phyloP scores from a whole-genome alignment of 2,888 invertebrate genomes.

The Lottia scabra region DNA sequence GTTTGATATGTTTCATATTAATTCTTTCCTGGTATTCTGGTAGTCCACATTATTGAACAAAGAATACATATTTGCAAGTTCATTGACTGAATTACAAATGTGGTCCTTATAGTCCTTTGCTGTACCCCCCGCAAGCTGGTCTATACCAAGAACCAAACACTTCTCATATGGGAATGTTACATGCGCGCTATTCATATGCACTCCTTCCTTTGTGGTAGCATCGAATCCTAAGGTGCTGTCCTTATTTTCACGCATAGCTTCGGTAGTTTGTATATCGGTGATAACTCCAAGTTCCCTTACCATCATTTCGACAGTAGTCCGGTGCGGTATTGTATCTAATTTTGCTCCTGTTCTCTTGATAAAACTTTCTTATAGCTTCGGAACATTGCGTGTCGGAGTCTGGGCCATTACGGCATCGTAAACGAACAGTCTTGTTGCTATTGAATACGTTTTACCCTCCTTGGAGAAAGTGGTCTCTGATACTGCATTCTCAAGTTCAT shows the following conservation, averaged over 20 bases:
- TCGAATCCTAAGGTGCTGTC: constrained; percentile 31
- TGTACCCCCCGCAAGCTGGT: constrained; percentile 33
- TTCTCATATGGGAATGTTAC: constrained; percentile 16
- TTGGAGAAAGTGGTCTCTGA: background rate
- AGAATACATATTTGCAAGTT: constrained; percentile 18
- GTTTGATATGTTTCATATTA: no score
- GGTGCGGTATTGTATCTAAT: no score
- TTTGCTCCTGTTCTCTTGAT: no score
- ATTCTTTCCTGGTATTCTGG: background rate
- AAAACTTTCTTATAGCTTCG: background rate
- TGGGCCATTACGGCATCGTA: background rate
- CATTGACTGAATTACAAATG: no score
- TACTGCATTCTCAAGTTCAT: background rate
- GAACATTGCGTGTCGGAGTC: background rate
- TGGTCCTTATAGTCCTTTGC: constrained; percentile 36
- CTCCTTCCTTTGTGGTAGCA: no score
- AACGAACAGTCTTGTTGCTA: constrained; percentile 12
- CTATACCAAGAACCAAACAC: constrained; percentile 25
- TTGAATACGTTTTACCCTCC: constrained; percentile 3
- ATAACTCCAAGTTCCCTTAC: background rate
- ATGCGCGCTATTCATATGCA: constrained; percentile 33
- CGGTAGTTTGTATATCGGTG: background rate
- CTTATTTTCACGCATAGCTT: background rate
- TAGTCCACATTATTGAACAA: constrained; percentile 13
- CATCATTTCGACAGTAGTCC: no score